These are phyloP conservation scores for Heliconius hewitsoni DNA, from an alignment of 1,140 invertebrate species.

Conservation along the genomic window DNA sequence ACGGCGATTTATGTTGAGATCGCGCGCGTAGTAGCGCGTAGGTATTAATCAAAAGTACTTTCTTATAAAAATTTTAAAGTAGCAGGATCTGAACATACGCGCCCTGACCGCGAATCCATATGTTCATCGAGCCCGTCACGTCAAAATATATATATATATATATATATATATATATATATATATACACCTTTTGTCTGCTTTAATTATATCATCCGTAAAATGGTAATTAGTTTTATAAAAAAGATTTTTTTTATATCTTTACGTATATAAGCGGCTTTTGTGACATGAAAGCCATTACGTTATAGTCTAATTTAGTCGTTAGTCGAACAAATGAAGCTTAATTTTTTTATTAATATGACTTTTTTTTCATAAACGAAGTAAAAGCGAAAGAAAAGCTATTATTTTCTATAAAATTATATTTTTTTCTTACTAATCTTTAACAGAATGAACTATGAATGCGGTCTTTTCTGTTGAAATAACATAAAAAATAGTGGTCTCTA, in stretches of 20 bases:
- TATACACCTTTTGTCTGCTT: not conserved
- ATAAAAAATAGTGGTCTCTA: constrained; percentile 23
- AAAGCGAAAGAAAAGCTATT: not conserved
- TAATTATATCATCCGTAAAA: not conserved
- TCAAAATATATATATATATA: no score
- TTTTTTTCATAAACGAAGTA: not conserved
- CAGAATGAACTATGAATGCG: constrained; percentile 15
- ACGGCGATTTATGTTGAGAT: no score
- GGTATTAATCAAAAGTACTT: no score
- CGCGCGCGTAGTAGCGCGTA: no score
- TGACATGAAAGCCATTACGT: not conserved
- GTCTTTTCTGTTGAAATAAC: constrained; percentile 22
- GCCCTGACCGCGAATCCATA: no score
- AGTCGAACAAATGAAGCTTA: constrained; percentile 3
- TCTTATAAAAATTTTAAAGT: no score
- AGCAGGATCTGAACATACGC: no score
- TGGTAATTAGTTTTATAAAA: constrained; percentile 1
- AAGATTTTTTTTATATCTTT: not conserved
- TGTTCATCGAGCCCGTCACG: no score
- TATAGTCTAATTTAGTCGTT: not conserved
- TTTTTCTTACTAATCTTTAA: constrained; percentile 15
- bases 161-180: no score
- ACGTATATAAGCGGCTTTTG: constrained; percentile 8
- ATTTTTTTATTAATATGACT: constrained; percentile 22
- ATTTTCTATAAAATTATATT: not conserved